phyloP scores from a whole-genome alignment of 2,797 vertebrate genomes.

The Ciconia nigra region DNA sequence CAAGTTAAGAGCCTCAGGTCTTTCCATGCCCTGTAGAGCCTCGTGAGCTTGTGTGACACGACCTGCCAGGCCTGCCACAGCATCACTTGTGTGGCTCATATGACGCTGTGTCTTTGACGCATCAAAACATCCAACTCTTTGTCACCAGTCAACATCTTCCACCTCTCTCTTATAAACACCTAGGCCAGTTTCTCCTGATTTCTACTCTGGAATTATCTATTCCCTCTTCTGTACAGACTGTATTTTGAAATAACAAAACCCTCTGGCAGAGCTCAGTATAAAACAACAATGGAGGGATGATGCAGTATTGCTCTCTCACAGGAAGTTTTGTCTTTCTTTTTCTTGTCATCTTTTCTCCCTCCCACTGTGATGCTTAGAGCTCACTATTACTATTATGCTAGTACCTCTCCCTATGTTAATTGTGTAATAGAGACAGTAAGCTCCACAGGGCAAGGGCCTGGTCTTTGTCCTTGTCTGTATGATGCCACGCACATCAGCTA shows the following conservation, averaged over 20 bases:
- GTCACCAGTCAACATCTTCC: background rate
- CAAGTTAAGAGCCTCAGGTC: background rate
- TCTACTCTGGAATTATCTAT: background rate
- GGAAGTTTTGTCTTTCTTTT: background rate
- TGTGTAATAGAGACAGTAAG: background rate
- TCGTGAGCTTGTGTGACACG: background rate
- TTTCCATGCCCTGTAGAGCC: background rate
- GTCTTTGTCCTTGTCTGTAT: slow-evolving; percentile 37
- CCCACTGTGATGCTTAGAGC: background rate
- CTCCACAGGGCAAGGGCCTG: background rate
- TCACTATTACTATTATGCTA: background rate
- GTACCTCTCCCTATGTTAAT: slow-evolving; percentile 22
- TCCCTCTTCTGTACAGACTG: background rate
- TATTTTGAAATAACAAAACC: slow-evolving; percentile 31
- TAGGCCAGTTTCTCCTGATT: background rate
- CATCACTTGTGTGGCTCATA: background rate
- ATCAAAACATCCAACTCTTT: background rate
- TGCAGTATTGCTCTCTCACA: background rate
- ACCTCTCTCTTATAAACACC: background rate
- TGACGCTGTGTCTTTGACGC: background rate
- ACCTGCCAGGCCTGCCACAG: background rate
- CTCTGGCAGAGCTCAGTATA: background rate
- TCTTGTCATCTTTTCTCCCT: background rate
- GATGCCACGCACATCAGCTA: background rate
- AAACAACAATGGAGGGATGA: background rate